These are phyloP conservation scores for Ailuropoda melanoleuca DNA, from an alignment of 2,113 vertebrate genomes.

Conservation along the genomic window DNA sequence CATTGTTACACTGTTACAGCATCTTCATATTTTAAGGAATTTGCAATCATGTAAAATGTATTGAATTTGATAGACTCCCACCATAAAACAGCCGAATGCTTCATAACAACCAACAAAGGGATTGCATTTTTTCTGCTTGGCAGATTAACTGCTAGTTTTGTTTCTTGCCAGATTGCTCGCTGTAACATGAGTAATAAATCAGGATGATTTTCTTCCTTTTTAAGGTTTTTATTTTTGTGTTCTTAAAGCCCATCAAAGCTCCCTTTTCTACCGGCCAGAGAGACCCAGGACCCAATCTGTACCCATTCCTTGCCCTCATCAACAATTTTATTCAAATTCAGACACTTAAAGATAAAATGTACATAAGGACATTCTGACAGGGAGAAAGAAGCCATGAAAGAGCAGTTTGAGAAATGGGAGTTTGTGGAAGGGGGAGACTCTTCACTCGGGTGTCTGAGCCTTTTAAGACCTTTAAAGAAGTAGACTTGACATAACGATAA, in stretches of 20 bases:
- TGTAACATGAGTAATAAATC: conserved; percentile 70
- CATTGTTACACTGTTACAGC: conserved; percentile 44
- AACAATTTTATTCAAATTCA: background rate
- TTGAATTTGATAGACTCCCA: conserved; percentile 76
- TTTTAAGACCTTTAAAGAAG: background rate
- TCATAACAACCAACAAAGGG: conserved; percentile 77
- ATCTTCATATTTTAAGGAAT: conserved; percentile 76
- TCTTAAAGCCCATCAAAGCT: background rate
- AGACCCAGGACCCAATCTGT: background rate
- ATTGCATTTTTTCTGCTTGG: conserved; percentile 77
- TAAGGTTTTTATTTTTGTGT: conserved; percentile 42
- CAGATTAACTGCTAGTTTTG: conserved; percentile 80
- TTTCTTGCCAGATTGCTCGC: conserved; percentile 71
- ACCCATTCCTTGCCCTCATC: background rate
- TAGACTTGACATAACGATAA: background rate
- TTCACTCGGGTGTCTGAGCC: background rate
- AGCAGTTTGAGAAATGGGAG: background rate
- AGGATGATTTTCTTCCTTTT: conserved; percentile 65
- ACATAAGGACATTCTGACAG: background rate
- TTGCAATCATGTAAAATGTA: conserved; percentile 77
- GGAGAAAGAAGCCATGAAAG: background rate
- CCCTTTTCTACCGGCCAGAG: background rate
- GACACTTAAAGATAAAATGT: background rate
- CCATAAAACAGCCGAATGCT: conserved; percentile 78
- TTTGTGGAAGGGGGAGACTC: background rate